Base-by-base conservation (phyloP, 1,140 invertebrate species). In the Solen grandis region DNA sequence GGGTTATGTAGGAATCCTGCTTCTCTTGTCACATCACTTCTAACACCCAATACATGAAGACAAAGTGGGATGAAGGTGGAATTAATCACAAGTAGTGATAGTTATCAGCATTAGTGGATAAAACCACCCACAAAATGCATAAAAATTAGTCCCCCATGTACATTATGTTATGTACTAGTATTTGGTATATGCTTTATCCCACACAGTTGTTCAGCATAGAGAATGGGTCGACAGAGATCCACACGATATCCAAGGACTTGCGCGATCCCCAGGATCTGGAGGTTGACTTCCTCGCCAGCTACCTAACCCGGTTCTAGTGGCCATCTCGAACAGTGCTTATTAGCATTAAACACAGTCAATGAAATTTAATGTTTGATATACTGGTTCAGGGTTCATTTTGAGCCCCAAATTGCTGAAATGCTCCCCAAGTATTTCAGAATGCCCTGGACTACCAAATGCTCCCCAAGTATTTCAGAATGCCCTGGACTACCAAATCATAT, bases 231-330 rank as follows among this genome's bases (percentile, higher is more conserved):
- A 84, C 68, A 65, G 86, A 90, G 66, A 76, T 89, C n/a, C 85
- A 88, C 33, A 85, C 84, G 4, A 74, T 90, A 38, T 69, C 83
- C 29, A 79, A 85, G 27, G 75, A 74, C 2, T 81, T 87, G 31
- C 52, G 85, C n/a, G 74, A 86, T 65, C 86, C 83, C 36, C 85
- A 89, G 46, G 82, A 86, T 19, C 70, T 90, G 13, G 89, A 90
- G 57, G 62, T 66, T 5, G 89, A 90, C 16, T 89, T 88, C 65
- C 63, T 90, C 3, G 84, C 76, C 29, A 85, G 73, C n/a, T 90
- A 88, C 72, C 57, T 87, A 1, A 84, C 87, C 19, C 83, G 85
- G 75, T 90, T 87, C 72, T 88, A 60, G 86, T 81, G 22, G 38
- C 27, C 10, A n/a, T n/a, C n/a, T n/a, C 27, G 55, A 13, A 59